These are phyloP conservation scores for Tuta absoluta DNA, from an alignment of 2,888 invertebrate species.

Conservation along the genomic window DNA sequence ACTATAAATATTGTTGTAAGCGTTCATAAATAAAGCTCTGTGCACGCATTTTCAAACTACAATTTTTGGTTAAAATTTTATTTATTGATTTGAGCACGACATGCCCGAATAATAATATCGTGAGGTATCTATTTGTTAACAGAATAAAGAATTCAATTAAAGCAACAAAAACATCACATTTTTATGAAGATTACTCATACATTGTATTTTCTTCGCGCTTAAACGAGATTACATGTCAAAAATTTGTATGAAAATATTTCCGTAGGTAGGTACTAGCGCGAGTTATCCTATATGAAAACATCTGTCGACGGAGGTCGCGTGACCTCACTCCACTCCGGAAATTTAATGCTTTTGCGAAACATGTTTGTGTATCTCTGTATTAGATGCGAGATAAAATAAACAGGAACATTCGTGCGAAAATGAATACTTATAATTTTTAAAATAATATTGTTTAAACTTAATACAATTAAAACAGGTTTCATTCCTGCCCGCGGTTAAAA, in stretches of 20 bases:
- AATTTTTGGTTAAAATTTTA: conserved; percentile 30
- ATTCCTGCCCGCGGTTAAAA: too few species aligned
- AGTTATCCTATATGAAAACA: conserved; percentile 45
- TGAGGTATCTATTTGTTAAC: too few species aligned
- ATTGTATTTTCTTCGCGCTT: background rate
- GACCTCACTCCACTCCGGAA: conserved; percentile 42
- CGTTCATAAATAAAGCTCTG: conserved; percentile 39
- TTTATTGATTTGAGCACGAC: conserved; percentile 25
- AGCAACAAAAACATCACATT: background rate
- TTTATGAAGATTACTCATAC: background rate
- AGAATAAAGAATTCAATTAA: background rate
- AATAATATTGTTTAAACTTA: background rate
- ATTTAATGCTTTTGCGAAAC: conserved; percentile 48
- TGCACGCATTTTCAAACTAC: conserved; percentile 36
- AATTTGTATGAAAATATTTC: background rate
- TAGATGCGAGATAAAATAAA: conserved; percentile 9
- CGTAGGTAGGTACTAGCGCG: background rate
- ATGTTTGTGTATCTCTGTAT: conserved; percentile 37
- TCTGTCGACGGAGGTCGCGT: conserved; percentile 44
- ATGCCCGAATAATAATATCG: too few species aligned
- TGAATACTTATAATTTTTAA: background rate
- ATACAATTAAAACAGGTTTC: too few species aligned
- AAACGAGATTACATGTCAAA: background rate
- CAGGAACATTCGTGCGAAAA: background rate
- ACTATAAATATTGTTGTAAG: conserved; percentile 56